phyloP scores from a whole-genome alignment of 2,888 invertebrate species.

The Drepana falcataria region DNA sequence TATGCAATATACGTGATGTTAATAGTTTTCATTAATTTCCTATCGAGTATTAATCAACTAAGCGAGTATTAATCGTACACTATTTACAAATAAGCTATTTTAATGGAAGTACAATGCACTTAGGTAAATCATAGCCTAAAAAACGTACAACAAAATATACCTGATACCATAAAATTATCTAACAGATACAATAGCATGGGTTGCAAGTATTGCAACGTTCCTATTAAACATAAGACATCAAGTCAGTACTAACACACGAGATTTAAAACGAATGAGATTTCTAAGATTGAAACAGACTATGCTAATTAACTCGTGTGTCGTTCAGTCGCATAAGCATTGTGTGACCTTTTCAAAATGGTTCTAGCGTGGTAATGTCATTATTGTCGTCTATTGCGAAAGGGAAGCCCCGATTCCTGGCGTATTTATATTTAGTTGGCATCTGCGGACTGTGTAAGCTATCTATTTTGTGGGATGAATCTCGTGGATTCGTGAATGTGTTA shows the following conservation, averaged over 20 bases:
- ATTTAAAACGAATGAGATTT: too few relatives aligned
- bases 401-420: neutral
- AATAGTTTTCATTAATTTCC: neutral
- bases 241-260: too few relatives aligned
- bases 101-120: neutral
- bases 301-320: too few relatives aligned
- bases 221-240: too few relatives aligned
- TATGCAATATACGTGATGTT: neutral
- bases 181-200: neutral
- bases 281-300: too few relatives aligned
- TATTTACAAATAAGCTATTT: neutral
- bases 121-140: neutral
- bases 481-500: too few relatives aligned
- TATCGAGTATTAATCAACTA: neutral
- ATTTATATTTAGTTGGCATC: neutral
- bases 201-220: too few relatives aligned
- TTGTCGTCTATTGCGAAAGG: neutral
- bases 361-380: neutral
- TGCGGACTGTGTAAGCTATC: neutral
- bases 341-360: too few relatives aligned
- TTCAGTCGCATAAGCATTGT: too few relatives aligned
- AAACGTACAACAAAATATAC: neutral
- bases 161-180: neutral
- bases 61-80: neutral
- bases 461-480: neutral